Base-by-base conservation (phyloP, 2,113 vertebrate genomes). In the Tursiops truncatus region DNA sequence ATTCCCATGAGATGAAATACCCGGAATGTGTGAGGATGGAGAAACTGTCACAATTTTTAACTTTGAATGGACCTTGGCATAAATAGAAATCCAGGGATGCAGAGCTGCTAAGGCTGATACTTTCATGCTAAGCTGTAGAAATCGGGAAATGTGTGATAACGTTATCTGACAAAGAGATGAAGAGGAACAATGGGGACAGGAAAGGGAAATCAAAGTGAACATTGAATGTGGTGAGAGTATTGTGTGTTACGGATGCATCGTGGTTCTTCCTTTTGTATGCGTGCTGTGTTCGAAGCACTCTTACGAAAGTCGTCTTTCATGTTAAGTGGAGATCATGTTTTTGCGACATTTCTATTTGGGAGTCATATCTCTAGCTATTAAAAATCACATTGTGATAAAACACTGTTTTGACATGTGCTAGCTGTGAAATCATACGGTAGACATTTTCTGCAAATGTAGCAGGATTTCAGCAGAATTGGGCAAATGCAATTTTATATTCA, bases 241-340 rank as follows among this genome's bases (percentile, higher is more conserved):
- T 50, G 28, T 65, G 20, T 70, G 41, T 9, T 6, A 9, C 38
- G 60, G 26, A 50, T 14, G 50, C n/a, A 44, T 31, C 3, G 0
- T 1, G 13, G 6, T 28, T 74, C 41, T 91, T 93, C 68, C 71
- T 67, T 90, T 89, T 38, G 65, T 6, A 1, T 0, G 0, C 1
- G 0, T 20, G 28, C 41, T 91, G 44, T 31, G 62, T 92, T 53
- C 41, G 28, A 88, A 96, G 74, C 26, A 26, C 6, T 88, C 68
- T 90, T 58, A 56, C 36, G 91, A 79, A 96, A 91, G 62, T 50
- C 82, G 77, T 96, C 79, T 82, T 96, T 97, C 38, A 26, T 82
- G 60, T 92, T 86, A 96, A 91, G 82, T 81, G 68, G n/a, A 62
- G 82, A 97, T 91, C 87, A 93, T 88, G 76, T 76, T 93, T 93